A percentile compares a stretch with the other conserved stretches of the same genome.
These are phyloP conservation scores for Caradrina kadenii DNA, from an alignment of 2,888 invertebrate species.

Conservation along the genomic window DNA sequence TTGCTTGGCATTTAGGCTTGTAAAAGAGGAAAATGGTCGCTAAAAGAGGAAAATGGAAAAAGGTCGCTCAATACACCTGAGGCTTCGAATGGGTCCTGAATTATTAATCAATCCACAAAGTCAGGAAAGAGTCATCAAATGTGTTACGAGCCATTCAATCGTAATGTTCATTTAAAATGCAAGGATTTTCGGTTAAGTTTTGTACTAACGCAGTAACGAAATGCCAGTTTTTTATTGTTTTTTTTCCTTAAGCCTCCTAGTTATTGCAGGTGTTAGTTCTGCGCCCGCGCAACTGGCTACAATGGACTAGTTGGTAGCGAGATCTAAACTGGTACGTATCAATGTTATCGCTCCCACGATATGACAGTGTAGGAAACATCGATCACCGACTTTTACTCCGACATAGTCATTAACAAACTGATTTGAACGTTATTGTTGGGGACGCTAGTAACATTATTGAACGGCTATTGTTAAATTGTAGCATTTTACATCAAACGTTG, in stretches of 20 bases:
- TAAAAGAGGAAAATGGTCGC: slow-evolving; percentile 32
- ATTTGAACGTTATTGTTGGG: slow-evolving; percentile 45
- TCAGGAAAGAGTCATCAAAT: slow-evolving; percentile 16
- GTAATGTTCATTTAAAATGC: slow-evolving; percentile 27
- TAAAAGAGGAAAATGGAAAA: slow-evolving; percentile 31
- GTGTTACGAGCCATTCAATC: slow-evolving; percentile 7
- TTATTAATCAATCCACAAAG: slow-evolving; percentile 31
- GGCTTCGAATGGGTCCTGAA: slow-evolving; percentile 23
- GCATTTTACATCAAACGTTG: slow-evolving; percentile 48
- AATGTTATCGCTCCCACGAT: slow-evolving; percentile 60
- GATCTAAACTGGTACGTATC: slow-evolving; percentile 60
- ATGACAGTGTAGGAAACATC: slow-evolving; percentile 67
- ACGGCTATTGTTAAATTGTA: slow-evolving; percentile 16
- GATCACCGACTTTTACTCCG: slow-evolving; percentile 65
- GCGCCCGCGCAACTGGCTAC: slow-evolving; percentile 57
- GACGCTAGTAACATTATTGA: slow-evolving; percentile 10
- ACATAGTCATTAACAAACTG: slow-evolving; percentile 37
- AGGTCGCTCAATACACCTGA: slow-evolving; percentile 21
- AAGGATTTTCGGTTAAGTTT: slow-evolving; percentile 12
- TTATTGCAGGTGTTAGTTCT: slow-evolving; percentile 51
- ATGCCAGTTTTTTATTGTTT: slow-evolving; percentile 7
- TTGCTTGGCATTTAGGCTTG: slow-evolving; percentile 25
- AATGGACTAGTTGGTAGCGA: slow-evolving; percentile 62
- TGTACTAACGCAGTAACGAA: slow-evolving; percentile 33
- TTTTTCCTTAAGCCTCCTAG: slow-evolving; percentile 42